These are phyloP conservation scores for Ispidina picta DNA, from an alignment of 2,797 vertebrate species.

Conservation along the genomic window DNA sequence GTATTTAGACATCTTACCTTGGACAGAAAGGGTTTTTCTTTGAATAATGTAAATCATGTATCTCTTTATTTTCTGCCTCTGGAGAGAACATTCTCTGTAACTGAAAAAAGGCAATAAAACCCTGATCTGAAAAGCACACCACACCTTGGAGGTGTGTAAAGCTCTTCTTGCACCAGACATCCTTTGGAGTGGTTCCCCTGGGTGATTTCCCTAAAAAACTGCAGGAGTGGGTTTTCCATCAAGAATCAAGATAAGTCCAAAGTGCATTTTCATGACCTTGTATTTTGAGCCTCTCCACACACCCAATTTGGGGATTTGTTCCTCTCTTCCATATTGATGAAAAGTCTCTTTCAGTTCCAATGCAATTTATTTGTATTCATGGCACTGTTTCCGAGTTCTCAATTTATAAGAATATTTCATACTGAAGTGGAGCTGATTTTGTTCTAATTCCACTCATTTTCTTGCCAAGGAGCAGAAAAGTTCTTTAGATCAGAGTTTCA, in stretches of 20 bases:
- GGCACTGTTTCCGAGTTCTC: neutral
- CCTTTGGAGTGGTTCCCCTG: neutral
- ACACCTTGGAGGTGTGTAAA: neutral
- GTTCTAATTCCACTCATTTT: constrained; percentile 10
- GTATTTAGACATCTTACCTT: neutral
- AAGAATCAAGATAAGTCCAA: neutral
- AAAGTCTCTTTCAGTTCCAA: neutral
- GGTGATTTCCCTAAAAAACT: neutral
- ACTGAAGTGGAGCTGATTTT: constrained; percentile 8
- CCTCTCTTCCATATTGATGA: neutral
- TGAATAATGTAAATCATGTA: constrained; percentile 11
- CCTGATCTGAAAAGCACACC: neutral
- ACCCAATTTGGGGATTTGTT: neutral
- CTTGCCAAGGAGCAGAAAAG: neutral
- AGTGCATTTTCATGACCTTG: neutral
- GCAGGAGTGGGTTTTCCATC: neutral
- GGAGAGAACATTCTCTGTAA: constrained; percentile 17
- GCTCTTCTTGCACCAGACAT: neutral
- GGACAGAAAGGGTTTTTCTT: neutral
- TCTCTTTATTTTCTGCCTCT: neutral
- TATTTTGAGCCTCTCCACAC: neutral
- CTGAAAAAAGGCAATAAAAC: neutral
- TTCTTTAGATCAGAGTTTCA: neutral
- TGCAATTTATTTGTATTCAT: constrained; percentile 12
- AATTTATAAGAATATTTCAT: neutral